Conservation (phyloP, 2,797 vertebrate genomes). For the Sandelia bainsii region DNA sequence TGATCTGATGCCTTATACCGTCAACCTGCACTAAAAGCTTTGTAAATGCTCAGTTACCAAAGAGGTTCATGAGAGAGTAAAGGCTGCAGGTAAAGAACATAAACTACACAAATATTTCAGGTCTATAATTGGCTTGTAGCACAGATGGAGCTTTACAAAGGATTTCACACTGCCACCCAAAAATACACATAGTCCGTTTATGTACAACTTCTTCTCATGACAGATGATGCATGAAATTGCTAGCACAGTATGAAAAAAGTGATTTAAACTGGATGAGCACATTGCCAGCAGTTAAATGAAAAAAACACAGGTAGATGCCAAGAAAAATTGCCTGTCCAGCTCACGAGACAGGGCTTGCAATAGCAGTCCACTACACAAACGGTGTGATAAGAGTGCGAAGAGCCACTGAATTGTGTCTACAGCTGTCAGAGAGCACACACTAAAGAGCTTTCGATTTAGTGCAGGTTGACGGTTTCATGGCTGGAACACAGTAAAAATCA, state of each 20-base stretch:
- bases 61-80: slow-evolving; percentile 24
- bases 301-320: slow-evolving; percentile 26
- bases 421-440: slow-evolving; percentile 41
- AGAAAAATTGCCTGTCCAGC: slow-evolving; percentile 81
- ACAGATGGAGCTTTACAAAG: slow-evolving; percentile 36
- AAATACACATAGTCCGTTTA: slow-evolving; percentile 29
- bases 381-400: slow-evolving; percentile 43
- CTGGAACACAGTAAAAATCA: slow-evolving; percentile 22
- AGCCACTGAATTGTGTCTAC: slow-evolving; percentile 45
- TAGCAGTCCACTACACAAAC: slow-evolving; percentile 62
- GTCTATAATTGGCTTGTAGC: slow-evolving; percentile 9
- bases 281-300: not conserved
- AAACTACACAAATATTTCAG: slow-evolving; percentile 33
- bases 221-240: slow-evolving; percentile 30
- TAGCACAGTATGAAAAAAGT: slow-evolving; percentile 19
- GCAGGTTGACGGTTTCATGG: slow-evolving; percentile 76
- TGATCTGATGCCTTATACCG: slow-evolving; percentile 25
- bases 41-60: slow-evolving; percentile 30
- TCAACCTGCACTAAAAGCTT: slow-evolving; percentile 82
- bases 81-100: slow-evolving; percentile 35
- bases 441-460: slow-evolving; percentile 76
- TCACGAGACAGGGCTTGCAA: slow-evolving; percentile 87
- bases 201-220: slow-evolving; percentile 28
- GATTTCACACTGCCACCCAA: slow-evolving; percentile 42
- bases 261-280: slow-evolving; percentile 26